Evolutionary conservation across 1,140 invertebrate genomes (phyloP).

Genomic region (Subanguina moxae): DNA sequence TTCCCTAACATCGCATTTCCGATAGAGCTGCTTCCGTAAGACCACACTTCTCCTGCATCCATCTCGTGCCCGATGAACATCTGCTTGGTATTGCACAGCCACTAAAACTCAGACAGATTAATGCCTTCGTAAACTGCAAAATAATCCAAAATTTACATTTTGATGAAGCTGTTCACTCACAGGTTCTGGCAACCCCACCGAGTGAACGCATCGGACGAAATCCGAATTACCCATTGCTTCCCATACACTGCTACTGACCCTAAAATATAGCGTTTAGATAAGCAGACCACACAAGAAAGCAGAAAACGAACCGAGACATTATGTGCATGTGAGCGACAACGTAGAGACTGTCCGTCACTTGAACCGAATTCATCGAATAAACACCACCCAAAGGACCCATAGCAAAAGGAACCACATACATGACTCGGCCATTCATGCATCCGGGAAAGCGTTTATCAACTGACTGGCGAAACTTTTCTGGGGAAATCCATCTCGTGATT

Average conservation of each 20-base stretch:
- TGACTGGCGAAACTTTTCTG: too few relatives aligned
- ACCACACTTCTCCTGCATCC: conserved; percentile 73
- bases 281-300: not conserved
- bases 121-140: not conserved
- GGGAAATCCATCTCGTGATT: too few relatives aligned
- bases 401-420: conserved; percentile 71
- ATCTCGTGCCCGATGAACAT: conserved; percentile 77
- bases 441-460: too few relatives aligned
- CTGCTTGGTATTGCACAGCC: conserved; percentile 84
- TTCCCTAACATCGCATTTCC: conserved; percentile 96
- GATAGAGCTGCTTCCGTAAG: conserved; percentile 77
- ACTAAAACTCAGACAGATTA: conserved; percentile 62
- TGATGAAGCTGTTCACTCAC: conserved; percentile 2
- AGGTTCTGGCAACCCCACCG: conserved; percentile 71
- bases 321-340: conserved; percentile 91
- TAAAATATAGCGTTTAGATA: not conserved
- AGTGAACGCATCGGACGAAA: conserved; percentile 76
- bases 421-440: not conserved
- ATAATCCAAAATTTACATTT: not conserved
- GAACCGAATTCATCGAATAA: conserved; percentile 87
- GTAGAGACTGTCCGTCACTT: conserved; percentile 92
- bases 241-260: conserved; percentile 66
- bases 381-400: conserved; percentile 93
- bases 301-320: too few relatives aligned
- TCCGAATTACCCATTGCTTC: conserved; percentile 56